These are phyloP conservation scores for Gobio gobio DNA, from an alignment of 2,113 vertebrate genomes.

Conservation along the genomic window DNA sequence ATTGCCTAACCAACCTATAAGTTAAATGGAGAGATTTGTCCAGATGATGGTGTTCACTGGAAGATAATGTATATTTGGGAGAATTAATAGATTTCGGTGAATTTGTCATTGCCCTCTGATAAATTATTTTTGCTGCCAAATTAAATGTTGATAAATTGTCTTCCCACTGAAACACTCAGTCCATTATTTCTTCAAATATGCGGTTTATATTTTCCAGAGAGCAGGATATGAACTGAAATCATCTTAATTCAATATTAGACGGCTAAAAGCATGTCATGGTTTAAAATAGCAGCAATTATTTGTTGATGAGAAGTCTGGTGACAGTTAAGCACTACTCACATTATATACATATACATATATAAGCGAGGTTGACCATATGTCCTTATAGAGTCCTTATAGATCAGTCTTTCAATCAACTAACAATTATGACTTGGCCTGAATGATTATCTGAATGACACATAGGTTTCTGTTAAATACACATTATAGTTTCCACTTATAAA, in stretches of 20 bases:
- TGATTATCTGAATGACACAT: not conserved
- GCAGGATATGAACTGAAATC: slow-evolving; percentile 51
- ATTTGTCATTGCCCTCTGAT: not conserved
- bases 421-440: not conserved
- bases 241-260: slow-evolving; percentile 38
- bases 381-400: not conserved
- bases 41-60: not conserved
- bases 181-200: slow-evolving; percentile 10
- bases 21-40: not conserved
- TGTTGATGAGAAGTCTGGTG: not conserved
- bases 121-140: not conserved
- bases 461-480: not conserved
- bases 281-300: slow-evolving; percentile 5
- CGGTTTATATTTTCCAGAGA: slow-evolving; percentile 27
- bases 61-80: not conserved
- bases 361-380: not conserved
- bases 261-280: slow-evolving; percentile 41
- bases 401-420: not conserved
- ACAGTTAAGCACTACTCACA: not conserved
- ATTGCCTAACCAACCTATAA: not conserved
- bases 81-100: slow-evolving; percentile 15
- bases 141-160: slow-evolving; percentile 4
- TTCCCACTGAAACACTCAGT: not conserved
- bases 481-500: not conserved
- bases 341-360: not conserved